These are phyloP conservation scores for Cyprinodon diabolis DNA, from an alignment of 2,797 vertebrate genomes.

Conservation along the genomic window DNA sequence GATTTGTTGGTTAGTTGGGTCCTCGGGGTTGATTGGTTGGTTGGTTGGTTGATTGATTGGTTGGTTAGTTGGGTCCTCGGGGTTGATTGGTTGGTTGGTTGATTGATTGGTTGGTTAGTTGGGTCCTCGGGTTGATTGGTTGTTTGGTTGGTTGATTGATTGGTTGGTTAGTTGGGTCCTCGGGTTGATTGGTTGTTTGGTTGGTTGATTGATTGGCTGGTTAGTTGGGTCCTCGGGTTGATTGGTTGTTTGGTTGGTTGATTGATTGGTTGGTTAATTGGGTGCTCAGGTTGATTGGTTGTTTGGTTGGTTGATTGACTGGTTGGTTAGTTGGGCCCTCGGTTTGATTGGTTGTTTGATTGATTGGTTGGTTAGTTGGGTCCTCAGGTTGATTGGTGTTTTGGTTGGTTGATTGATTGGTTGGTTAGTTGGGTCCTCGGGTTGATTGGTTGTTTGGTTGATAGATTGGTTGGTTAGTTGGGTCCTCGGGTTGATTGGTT, in stretches of 20 bases:
- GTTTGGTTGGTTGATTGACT: too few species aligned
- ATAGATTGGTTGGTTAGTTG: too few species aligned
- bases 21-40: background rate
- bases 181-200: too few species aligned
- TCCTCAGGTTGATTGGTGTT: background rate
- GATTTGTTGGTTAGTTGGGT: background rate
- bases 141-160: background rate
- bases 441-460: background rate
- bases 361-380: background rate
- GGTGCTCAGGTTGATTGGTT: background rate
- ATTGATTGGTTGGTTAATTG: background rate
- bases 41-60: background rate
- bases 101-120: too few species aligned
- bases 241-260: too few species aligned
- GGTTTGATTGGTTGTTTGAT: background rate
- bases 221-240: too few species aligned
- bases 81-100: background rate
- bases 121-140: too few species aligned
- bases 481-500: background rate
- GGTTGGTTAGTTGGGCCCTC: background rate
- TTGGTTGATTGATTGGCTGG: too few species aligned
- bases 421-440: background rate
- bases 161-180: background rate
- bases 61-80: too few species aligned
- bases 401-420: background rate